These are phyloP conservation scores for Enteromius radiatus DNA, from an alignment of 2,797 vertebrate genomes.

Conservation along the genomic window DNA sequence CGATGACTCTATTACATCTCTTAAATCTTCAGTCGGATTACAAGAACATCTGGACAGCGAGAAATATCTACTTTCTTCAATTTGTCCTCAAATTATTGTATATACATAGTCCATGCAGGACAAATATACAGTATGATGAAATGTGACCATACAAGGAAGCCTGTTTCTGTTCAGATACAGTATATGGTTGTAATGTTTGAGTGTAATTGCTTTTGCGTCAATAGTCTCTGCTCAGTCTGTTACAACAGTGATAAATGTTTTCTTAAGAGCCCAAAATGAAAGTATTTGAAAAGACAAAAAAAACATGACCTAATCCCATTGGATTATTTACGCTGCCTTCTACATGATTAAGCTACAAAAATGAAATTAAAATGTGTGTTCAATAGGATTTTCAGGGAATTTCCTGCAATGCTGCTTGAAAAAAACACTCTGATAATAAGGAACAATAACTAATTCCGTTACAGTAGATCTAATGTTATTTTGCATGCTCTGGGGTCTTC, in stretches of 20 bases:
- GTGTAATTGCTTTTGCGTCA: constrained; percentile 35
- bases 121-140: constrained; percentile 16
- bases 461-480: constrained; percentile 77
- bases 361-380: constrained; percentile 81
- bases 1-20: constrained; percentile 75
- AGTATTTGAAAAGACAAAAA: constrained; percentile 53
- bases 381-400: constrained; percentile 82
- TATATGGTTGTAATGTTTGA: neutral
- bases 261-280: constrained; percentile 48
- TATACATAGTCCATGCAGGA: neutral
- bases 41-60: constrained; percentile 73
- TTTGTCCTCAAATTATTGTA: constrained; percentile 22
- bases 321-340: constrained; percentile 77
- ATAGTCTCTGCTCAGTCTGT: constrained; percentile 17
- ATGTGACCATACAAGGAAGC: neutral
- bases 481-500: constrained; percentile 44
- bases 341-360: constrained; percentile 75
- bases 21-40: constrained; percentile 60
- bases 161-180: constrained; percentile 6
- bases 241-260: constrained; percentile 31
- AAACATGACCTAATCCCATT: constrained; percentile 72
- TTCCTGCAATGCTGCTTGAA: constrained; percentile 70
- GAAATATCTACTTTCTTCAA: constrained; percentile 58
- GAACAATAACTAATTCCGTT: constrained; percentile 81
- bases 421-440: constrained; percentile 75